Evolutionary conservation across 2,888 invertebrate genomes (phyloP), one percentile per base, ranked within the genome.

Genomic region (Ditylenchus weischeri): DNA sequence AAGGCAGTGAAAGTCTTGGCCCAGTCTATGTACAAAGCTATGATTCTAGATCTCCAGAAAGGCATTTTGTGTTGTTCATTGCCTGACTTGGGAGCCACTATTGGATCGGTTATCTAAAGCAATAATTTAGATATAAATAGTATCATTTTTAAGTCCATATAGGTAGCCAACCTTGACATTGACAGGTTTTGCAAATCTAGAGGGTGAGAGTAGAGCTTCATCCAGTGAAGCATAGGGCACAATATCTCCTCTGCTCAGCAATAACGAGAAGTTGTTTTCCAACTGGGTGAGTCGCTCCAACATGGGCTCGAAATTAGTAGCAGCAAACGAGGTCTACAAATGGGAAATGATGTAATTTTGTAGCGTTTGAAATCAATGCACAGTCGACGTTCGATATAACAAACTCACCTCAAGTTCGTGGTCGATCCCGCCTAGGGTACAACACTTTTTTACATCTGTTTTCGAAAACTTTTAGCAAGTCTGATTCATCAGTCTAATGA

Each of bases 21-120:
- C 81, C 81, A 81, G 60, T 81, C 81, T 43, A 81, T 78, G 68
- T 81, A 81, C 10, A 81, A 64, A 35, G 81, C 75, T 48, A 81
- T 80, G 13, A 81, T 73, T 10, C 81, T 68, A 19, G 77, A 76
- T 57, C 81, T 69, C 80, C 80, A 82, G 66, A 80, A 81, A 10
- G 79, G 80, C 79, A 81, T 76, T 61, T 79, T 79, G 36, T 72
- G 76, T 47, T 74, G 74, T 15, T 79, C 65, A 19, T 68, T 72
- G 6, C 61, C 69, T 2, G 70, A 59, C 18, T 64, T 65, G 19
- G 78, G 75, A 18, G 72, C 60, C 5, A 78, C 79, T 11, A 80
- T 75, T 0, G 78, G 75, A 65, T 80, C 80, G 0, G 76, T 72
- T 62, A 79, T 71, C 79, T 79, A 57, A 75, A n/a, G n/a, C n/a